These are phyloP conservation scores for Cerastis leucographa DNA, from an alignment of 2,888 invertebrate species.

Conservation along the genomic window DNA sequence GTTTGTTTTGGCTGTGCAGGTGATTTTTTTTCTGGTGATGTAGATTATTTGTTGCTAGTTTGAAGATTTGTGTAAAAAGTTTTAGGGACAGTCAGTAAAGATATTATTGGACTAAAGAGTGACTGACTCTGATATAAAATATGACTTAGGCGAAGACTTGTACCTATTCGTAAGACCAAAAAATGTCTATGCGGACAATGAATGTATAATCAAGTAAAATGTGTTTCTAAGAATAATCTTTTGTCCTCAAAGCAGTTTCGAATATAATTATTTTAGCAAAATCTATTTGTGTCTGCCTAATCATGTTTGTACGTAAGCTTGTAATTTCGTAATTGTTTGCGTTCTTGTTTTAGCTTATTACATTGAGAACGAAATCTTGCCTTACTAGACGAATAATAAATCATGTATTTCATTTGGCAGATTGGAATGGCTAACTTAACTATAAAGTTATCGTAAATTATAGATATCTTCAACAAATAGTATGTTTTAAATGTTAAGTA, in stretches of 20 bases:
- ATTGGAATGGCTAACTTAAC: neutral
- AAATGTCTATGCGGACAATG: neutral
- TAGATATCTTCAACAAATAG: neutral
- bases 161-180: too few relatives aligned
- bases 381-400: neutral
- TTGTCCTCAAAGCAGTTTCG: neutral
- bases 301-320: neutral
- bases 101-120: neutral
- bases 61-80: neutral
- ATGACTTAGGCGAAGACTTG: too few relatives aligned
- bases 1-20: conserved; percentile 46
- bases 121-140: too few relatives aligned
- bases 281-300: conserved; percentile 23
- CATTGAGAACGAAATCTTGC: neutral
- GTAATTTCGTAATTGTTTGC: conserved; percentile 27
- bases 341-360: conserved; percentile 14
- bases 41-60: neutral
- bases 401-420: neutral
- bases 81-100: neutral
- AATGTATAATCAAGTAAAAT: neutral
- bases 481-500: neutral
- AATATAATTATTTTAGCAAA: neutral
- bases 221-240: neutral
- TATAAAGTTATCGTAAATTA: neutral
- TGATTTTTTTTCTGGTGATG: neutral